Evolutionary conservation across 1,140 invertebrate species (phyloP).

Genomic region (Rhyacophila brunnea): DNA sequence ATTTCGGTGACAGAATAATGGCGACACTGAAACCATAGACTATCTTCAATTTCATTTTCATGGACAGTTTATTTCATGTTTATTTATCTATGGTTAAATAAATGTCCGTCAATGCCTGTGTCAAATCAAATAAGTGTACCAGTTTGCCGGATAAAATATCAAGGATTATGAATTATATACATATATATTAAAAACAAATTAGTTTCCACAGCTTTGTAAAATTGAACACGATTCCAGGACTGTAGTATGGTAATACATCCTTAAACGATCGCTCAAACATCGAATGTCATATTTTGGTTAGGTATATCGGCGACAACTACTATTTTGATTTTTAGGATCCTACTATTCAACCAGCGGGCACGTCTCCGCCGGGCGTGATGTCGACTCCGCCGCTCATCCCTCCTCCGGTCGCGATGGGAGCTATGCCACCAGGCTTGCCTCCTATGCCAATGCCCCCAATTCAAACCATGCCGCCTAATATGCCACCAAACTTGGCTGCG

Average conservation of each 20-base stretch:
- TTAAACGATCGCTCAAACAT: background rate
- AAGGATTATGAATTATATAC: too few relatives aligned
- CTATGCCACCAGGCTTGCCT: slow-evolving; percentile 17
- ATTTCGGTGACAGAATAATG: too few relatives aligned
- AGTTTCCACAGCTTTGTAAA: too few relatives aligned
- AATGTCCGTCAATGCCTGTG: too few relatives aligned
- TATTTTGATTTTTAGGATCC: slow-evolving; percentile 39
- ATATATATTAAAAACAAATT: too few relatives aligned
- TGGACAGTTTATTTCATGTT: too few relatives aligned
- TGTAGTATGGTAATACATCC: slow-evolving; percentile 2
- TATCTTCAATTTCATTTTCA: too few relatives aligned
- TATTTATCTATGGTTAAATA: too few relatives aligned
- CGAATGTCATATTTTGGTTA: background rate
- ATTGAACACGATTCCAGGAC: background rate
- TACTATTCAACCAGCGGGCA: slow-evolving; percentile 37
- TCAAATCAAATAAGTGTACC: too few relatives aligned
- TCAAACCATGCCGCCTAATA: slow-evolving; percentile 32
- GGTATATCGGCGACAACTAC: too few relatives aligned
- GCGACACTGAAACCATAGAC: too few relatives aligned
- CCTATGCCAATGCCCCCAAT: slow-evolving; percentile 46
- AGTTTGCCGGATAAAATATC: too few relatives aligned
- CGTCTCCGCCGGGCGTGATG: slow-evolving; percentile 42
- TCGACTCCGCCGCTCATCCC: slow-evolving; percentile 39
- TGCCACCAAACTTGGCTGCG: slow-evolving; percentile 44
- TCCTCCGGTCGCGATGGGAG: slow-evolving; percentile 36